Evolutionary conservation across 2,113 vertebrate species (phyloP).

Genomic region (Ictidomys tridecemlineatus): DNA sequence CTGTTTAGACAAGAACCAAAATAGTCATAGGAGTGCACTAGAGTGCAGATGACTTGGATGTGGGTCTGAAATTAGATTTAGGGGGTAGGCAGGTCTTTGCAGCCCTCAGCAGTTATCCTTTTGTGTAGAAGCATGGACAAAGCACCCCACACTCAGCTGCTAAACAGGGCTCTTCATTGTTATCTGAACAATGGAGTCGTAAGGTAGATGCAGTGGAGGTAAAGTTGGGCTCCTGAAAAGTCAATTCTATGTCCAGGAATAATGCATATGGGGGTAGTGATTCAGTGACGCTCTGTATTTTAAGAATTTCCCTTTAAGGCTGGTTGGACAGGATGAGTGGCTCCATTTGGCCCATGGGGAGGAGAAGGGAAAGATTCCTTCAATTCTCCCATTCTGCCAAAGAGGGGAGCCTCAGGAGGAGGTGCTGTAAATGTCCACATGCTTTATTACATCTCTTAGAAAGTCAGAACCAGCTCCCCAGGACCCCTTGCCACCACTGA

Average conservation of each 20-base stretch:
- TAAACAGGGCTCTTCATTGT: slow-evolving; percentile 33
- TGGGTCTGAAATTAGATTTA: slow-evolving; percentile 62
- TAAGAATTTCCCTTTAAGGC: neutral
- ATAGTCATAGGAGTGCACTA: neutral
- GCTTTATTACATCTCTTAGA: neutral
- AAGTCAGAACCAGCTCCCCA: neutral
- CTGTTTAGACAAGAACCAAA: slow-evolving; percentile 42
- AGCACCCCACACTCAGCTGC: neutral
- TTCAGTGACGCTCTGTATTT: neutral
- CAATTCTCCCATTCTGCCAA: neutral
- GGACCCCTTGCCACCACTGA: neutral
- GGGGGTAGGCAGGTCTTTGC: slow-evolving; percentile 33
- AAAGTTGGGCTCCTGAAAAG: slow-evolving; percentile 28
- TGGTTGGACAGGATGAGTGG: neutral
- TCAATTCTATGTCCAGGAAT: neutral
- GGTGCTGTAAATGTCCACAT: neutral
- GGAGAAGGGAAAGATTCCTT: neutral
- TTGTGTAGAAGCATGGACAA: slow-evolving; percentile 59
- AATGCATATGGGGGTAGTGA: neutral
- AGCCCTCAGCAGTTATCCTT: slow-evolving; percentile 61
- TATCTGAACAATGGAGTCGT: slow-evolving; percentile 53
- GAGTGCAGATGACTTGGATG: slow-evolving; percentile 12
- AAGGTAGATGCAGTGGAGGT: neutral
- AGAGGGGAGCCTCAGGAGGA: neutral
- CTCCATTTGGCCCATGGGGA: neutral